A percentile compares a stretch with the other conserved stretches of the same genome.
Evolutionary conservation across 2,797 vertebrate species (phyloP).

Genomic region (Clamator glandarius): DNA sequence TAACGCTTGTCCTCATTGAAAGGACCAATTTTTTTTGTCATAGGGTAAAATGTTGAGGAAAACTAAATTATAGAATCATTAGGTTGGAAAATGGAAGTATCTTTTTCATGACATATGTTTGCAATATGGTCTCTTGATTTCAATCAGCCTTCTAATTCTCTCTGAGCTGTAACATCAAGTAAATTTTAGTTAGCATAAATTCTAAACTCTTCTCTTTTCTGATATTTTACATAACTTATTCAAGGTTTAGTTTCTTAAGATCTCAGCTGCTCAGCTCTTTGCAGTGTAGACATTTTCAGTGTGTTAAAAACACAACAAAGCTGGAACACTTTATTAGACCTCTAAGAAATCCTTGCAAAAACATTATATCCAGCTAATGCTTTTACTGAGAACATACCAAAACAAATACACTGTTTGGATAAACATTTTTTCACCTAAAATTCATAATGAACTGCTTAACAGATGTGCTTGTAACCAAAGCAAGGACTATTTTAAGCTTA

Average conservation of each 20-base stretch:
- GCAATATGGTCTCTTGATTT: not conserved
- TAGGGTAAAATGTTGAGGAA: not conserved
- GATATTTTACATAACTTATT: not conserved
- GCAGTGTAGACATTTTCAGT: not conserved
- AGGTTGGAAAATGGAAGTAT: not conserved
- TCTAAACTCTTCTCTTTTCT: not conserved
- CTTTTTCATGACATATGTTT: not conserved
- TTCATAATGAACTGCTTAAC: constrained; percentile 1
- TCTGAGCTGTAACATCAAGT: not conserved
- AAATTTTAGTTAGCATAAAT: not conserved
- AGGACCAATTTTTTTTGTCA: not conserved
- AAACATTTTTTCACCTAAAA: not conserved
- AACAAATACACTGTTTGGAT: not conserved
- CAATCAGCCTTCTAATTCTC: not conserved
- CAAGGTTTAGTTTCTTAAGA: not conserved
- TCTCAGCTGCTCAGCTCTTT: not conserved
- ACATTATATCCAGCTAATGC: not conserved
- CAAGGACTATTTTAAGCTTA: constrained; percentile 2
- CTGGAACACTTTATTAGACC: not conserved
- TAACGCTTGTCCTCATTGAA: not conserved
- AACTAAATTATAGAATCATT: not conserved
- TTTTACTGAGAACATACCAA: not conserved
- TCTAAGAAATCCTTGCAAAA: not conserved
- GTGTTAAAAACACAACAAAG: not conserved
- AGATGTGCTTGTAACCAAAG: constrained; percentile 6